Evolutionary conservation across 2,113 vertebrate species (phyloP).

Genomic region (Callospermophilus lateralis): DNA sequence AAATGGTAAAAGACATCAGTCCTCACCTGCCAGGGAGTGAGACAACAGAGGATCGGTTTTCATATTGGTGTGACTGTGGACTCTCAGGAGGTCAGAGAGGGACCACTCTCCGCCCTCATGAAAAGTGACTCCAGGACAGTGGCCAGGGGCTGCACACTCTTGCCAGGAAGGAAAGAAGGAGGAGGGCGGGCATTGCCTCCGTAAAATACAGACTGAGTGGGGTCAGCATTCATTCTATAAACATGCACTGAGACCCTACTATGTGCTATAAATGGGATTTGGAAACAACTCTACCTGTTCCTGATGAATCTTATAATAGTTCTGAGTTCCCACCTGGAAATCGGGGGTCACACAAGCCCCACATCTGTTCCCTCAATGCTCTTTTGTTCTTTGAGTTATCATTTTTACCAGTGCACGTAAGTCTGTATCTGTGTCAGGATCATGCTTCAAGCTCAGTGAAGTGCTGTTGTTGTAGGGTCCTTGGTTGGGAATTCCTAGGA

Average conservation of each 20-base stretch:
- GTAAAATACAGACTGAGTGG: not conserved
- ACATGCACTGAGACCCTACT: not conserved
- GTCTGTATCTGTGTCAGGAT: fast-evolving
- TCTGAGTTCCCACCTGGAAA: not conserved
- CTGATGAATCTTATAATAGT: fast-evolving
- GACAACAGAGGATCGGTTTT: constrained; percentile 28
- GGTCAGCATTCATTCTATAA: not conserved
- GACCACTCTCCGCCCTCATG: not conserved
- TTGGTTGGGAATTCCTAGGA: too few relatives aligned
- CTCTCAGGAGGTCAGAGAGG: constrained; percentile 62
- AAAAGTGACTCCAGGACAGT: not conserved
- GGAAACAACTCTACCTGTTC: not conserved
- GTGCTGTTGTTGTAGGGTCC: too few relatives aligned
- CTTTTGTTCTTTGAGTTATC: not conserved
- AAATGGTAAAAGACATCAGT: constrained; percentile 82
- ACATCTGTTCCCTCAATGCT: not conserved
- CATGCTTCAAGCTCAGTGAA: not conserved
- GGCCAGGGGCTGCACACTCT: not conserved
- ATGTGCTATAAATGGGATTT: not conserved
- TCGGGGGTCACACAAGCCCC: fast-evolving
- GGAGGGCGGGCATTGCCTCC: fast-evolving
- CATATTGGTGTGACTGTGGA: constrained; percentile 21
- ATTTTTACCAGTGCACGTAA: fast-evolving
- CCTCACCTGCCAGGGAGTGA: constrained; percentile 70
- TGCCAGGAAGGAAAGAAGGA: not conserved